These are phyloP conservation scores for Pseudomugil gertrudae DNA, from an alignment of 2,797 vertebrate species.

Conservation along the genomic window DNA sequence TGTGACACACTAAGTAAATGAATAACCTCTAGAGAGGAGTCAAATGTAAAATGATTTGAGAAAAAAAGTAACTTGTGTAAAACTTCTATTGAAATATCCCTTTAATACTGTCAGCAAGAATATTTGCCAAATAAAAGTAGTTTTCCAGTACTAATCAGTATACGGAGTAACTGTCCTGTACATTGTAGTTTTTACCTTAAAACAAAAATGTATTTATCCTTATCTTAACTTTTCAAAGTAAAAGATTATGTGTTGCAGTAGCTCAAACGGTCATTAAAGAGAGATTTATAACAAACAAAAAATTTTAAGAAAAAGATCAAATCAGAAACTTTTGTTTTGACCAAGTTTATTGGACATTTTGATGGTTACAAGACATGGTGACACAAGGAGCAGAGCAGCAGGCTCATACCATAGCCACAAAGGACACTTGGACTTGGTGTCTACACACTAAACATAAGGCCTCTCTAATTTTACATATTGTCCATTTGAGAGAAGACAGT, in stretches of 20 bases:
- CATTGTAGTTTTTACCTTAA: no score
- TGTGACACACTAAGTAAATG: neutral
- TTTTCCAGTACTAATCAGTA: neutral
- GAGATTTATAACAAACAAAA: neutral
- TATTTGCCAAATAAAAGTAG: neutral
- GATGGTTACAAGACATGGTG: constrained; percentile 43
- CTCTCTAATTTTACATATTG: constrained; percentile 57
- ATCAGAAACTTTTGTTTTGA: neutral
- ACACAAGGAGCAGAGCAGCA: constrained; percentile 31
- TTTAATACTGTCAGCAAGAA: no score
- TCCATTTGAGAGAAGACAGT: constrained; percentile 60
- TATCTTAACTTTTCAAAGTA: neutral
- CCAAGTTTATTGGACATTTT: constrained; percentile 57
- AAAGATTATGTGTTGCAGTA: neutral
- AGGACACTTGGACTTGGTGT: constrained; percentile 57
- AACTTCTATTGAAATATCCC: no score
- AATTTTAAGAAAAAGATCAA: neutral
- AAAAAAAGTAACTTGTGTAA: no score
- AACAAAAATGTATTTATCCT: no score
- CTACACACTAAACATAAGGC: constrained; percentile 62
- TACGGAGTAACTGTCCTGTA: neutral
- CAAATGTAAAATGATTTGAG: no score
- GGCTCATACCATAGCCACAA: constrained; percentile 20
- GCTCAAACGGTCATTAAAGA: neutral
- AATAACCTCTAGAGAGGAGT: no score